Base-by-base conservation (phyloP, 1,140 invertebrate species). In the Hypothenemus hampei region DNA sequence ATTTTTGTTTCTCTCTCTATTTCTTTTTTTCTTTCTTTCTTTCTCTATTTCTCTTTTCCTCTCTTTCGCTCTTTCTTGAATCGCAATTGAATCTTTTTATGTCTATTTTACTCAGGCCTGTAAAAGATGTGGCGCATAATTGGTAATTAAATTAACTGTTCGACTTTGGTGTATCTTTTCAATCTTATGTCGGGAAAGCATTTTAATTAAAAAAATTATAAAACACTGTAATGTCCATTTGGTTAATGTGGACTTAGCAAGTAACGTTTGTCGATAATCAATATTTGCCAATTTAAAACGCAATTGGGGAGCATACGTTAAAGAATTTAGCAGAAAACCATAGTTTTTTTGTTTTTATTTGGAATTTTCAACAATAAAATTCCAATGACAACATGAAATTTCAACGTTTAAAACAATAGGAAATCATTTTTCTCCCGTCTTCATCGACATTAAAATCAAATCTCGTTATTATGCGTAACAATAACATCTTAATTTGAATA, bases 401-500 rank as follows among this genome's bases (percentile, higher is more conserved):
- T 31, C 26, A 31, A 31, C 26, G 10, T 8, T 31, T 31, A 8
- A 31, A 13, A 31, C 26, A 11, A 31, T 31, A 11, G 10, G 3
- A 13, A 31, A 1, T 11, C 10, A 31, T 31, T 8, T 31, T 31
- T 31, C 1, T 3, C 26, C 8, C 13, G 8, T 3, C 8, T 31
- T 31, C 8, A 8, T 11, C 3, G 26, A 3, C 26, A 31, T 31
- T 1, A 31, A 11, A 31, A 31, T 11, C 8, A 8, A 13, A 31
- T 31, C 26, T 43, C 40, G 18, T 20, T 43, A 43, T 43, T 6
- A 20, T 15, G 19, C 18, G 15, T 6, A 22, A 36, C 45, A 35
- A 48, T 48, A 48, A 48, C 36, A 31, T 48, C 45, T 48, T 48
- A 48, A 48, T 48, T 48, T 48, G 33, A 48, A 48, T 48, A 48